phyloP scores from a whole-genome alignment of 2,797 vertebrate genomes.

The Euphonia xanthogaster region DNA sequence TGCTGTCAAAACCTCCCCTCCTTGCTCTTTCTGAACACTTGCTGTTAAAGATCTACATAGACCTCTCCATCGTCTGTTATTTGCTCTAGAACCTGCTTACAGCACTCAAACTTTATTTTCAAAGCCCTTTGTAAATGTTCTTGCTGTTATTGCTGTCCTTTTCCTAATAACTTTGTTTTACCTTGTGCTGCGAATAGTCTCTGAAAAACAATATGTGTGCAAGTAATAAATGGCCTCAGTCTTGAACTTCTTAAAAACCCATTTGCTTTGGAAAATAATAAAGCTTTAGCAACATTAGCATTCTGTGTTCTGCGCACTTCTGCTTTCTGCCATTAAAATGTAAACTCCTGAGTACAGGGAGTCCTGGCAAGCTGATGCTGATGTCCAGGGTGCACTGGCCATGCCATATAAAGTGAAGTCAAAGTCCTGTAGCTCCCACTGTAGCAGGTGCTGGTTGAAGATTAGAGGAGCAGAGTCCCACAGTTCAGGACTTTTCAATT shows the following conservation, averaged over 20 bases:
- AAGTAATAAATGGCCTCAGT: neutral
- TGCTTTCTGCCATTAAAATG: neutral
- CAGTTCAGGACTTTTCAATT: neutral
- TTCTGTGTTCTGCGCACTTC: neutral
- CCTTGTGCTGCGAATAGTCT: neutral
- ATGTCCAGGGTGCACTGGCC: neutral
- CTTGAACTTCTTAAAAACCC: neutral
- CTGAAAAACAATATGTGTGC: neutral
- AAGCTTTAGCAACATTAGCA: neutral
- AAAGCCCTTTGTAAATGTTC: neutral
- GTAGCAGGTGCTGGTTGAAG: neutral
- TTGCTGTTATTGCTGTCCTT: neutral
- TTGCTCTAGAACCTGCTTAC: neutral
- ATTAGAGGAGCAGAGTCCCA: neutral
- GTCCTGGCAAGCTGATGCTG: neutral
- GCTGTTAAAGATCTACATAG: neutral
- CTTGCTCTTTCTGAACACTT: neutral
- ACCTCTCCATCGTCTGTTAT: neutral
- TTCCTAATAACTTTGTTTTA: neutral
- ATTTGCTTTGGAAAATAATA: neutral
- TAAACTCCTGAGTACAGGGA: neutral
- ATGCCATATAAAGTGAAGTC: slow-evolving; percentile 5
- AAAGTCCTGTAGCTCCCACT: neutral
- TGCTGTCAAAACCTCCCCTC: neutral
- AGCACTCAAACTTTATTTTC: neutral